Conservation (phyloP, 2,888 invertebrate species). For the Malthinus flaveolus region DNA sequence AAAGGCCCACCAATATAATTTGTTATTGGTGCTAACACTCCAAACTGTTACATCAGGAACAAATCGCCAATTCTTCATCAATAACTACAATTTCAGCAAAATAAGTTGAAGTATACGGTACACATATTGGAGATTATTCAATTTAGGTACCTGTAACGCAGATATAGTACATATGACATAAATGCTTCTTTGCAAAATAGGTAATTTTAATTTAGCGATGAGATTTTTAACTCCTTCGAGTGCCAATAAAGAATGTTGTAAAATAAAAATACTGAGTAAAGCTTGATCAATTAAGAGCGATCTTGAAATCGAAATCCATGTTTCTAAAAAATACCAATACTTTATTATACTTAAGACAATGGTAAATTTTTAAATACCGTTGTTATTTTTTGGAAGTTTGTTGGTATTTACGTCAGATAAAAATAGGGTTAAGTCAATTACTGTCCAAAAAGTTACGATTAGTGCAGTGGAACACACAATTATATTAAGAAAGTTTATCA, state of each 20-base stretch:
- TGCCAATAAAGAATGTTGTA: conserved; percentile 64
- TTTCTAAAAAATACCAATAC: conserved; percentile 38
- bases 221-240: conserved; percentile 54
- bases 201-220: conserved; percentile 52
- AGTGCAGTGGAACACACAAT: conserved; percentile 54
- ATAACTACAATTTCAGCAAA: conserved; percentile 48
- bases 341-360: not conserved
- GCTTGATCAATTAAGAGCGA: conserved; percentile 54
- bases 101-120: conserved; percentile 46
- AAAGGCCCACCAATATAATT: conserved; percentile 57
- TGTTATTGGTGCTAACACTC: conserved; percentile 58
- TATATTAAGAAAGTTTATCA: conserved; percentile 39
- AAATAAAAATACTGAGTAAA: conserved; percentile 58
- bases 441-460: conserved; percentile 57
- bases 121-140: conserved; percentile 15
- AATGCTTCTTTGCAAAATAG: conserved; percentile 55
- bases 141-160: conserved; percentile 55
- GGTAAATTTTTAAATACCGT: not conserved
- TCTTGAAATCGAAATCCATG: conserved; percentile 53
- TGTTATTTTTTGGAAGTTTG: not conserved
- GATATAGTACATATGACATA: conserved; percentile 57
- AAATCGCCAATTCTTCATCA: conserved; percentile 59
- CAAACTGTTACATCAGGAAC: conserved; percentile 58
- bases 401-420: conserved; percentile 55
- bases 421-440: conserved; percentile 60